Base-by-base conservation (phyloP, 1,140 invertebrate species). In the Magallana angulata region DNA sequence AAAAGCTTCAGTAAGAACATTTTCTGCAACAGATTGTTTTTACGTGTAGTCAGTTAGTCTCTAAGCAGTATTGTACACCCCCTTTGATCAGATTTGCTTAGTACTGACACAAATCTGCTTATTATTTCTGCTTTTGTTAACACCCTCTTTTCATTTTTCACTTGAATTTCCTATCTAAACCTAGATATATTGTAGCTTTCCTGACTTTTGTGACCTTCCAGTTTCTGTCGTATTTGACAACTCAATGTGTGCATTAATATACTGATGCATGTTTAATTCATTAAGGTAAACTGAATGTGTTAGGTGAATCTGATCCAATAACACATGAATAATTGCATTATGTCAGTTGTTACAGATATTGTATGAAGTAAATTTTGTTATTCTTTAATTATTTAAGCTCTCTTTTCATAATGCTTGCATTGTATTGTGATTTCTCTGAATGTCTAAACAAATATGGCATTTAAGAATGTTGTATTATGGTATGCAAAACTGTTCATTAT, bases 91-190 rank as follows among this genome's bases (percentile, higher is more conserved):
- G 24, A 30, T 76, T 76, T 76, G 68, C 68, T 7, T 76, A 30
- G 68, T 76, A 76, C 68, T 76, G 68, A 76, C 68, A 76, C 68
- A 12, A 76, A 18, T 76, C 36, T 30, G 68, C 68, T 76, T 76
- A 76, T 76, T 11, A 76, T 30, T 30, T 76, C 24, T 76, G 68
- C 68, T 76, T 76, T 36, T 76, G 60, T 62, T 16, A 62, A 12
- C 36, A 62, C 60, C 24, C 24, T 76, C 1, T 76, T 30, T 30
- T 76, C 68, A 18, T 76, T 9, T 48, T 76, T 76, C 14, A 12
- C 24, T 11, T 76, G 18, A 76, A 18, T 12, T 9, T 36, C 36
- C 24, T 11, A 76, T 36, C 68, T 76, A 1, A 30, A 36, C 68
- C 5, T 76, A 76, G 9, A 30, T 71, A 12, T 30, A 71, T 71